A percentile compares a stretch with the other conserved stretches of the same genome.
Conservation (phyloP, 2,113 vertebrate species). For the Pluvianellus socialis region DNA sequence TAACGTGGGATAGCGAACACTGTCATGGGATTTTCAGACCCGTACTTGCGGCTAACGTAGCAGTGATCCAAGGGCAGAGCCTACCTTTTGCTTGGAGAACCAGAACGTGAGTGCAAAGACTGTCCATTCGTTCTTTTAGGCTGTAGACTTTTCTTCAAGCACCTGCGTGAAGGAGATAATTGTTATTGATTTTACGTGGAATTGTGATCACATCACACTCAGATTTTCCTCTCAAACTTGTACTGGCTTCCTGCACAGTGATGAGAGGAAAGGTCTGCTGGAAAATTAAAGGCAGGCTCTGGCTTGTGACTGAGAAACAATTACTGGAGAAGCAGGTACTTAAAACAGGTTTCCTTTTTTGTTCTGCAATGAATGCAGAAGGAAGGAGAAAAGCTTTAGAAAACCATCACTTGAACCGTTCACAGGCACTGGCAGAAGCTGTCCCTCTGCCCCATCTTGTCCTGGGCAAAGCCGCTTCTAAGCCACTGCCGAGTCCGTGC, state of each 20-base stretch:
- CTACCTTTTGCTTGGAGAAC: neutral
- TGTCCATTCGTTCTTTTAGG: neutral
- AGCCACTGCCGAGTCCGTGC: neutral
- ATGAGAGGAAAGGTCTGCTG: neutral
- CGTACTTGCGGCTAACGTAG: neutral
- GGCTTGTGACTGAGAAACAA: neutral
- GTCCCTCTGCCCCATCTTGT: neutral
- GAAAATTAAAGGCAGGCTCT: neutral
- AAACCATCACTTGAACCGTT: neutral
- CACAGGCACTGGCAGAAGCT: neutral
- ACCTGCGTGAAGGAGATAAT: neutral
- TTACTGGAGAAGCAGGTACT: neutral
- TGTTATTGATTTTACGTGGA: neutral
- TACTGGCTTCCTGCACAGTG: neutral
- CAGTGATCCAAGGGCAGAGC: neutral
- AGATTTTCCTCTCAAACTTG: neutral
- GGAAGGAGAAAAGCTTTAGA: neutral
- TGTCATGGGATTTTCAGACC: fast-evolving
- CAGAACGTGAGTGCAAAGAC: fast-evolving
- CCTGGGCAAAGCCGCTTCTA: neutral
- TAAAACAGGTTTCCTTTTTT: neutral
- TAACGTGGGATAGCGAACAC: no score
- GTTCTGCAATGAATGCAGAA: neutral
- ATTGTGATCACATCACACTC: neutral
- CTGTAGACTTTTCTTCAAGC: neutral